A percentile compares a stretch with the other conserved stretches of the same genome.
Evolutionary conservation across 2,888 invertebrate species (phyloP).

Genomic region (Caenorhabditis sinica): DNA sequence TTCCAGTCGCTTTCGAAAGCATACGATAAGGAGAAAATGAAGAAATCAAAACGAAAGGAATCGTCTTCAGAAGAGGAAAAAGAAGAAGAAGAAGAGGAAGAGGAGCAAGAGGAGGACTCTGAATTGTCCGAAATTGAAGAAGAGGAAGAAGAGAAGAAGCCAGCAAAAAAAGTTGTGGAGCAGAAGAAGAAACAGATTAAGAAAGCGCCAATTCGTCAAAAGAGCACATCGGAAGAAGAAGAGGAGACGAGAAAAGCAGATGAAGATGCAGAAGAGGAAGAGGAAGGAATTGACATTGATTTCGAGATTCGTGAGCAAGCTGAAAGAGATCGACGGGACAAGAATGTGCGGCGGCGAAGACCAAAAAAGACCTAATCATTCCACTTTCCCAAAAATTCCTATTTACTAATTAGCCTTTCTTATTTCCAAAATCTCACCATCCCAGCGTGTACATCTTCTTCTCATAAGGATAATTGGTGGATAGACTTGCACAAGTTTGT

Average conservation of each 20-base stretch:
- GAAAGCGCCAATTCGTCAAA: constrained; percentile 9
- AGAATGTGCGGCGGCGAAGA: constrained; percentile 40
- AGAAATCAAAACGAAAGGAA: constrained; percentile 52
- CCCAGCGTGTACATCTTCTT: constrained; percentile 40
- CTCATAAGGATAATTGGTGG: background rate
- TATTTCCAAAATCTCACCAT: constrained; percentile 35
- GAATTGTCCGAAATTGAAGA: constrained; percentile 71
- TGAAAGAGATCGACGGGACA: constrained; percentile 34
- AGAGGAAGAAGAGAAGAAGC: constrained; percentile 45
- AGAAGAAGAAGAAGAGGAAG: constrained; percentile 37
- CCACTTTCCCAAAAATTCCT: background rate
- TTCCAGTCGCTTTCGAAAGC: constrained; percentile 70
- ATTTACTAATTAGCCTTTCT: background rate
- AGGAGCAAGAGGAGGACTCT: constrained; percentile 34
- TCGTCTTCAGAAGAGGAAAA: constrained; percentile 63
- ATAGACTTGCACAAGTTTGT: background rate
- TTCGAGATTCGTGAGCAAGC: constrained; percentile 46
- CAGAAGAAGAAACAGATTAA: constrained; percentile 25
- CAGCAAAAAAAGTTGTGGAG: constrained; percentile 61
- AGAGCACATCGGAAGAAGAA: constrained; percentile 39
- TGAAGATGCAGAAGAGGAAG: constrained; percentile 57
- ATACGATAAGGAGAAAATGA: constrained; percentile 49
- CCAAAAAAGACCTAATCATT: constrained; percentile 44
- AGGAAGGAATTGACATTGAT: constrained; percentile 48
- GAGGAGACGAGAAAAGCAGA: constrained; percentile 30